Evolutionary conservation across 1,140 invertebrate genomes (phyloP).

Genomic region (Anastrepha ludens): DNA sequence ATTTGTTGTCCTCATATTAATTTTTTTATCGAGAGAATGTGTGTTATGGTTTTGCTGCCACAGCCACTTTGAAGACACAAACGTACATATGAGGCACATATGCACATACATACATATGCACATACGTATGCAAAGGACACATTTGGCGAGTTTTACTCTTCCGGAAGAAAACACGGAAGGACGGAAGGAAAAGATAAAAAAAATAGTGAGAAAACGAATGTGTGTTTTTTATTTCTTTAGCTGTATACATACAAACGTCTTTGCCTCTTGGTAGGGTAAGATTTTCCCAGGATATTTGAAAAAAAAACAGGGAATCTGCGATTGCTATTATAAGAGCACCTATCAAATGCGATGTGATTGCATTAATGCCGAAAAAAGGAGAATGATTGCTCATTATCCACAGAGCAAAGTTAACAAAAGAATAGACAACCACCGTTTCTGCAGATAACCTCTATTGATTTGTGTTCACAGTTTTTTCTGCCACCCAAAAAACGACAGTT

Average conservation of each 20-base stretch:
- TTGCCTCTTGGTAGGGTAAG: conserved; percentile 64
- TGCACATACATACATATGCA: not conserved
- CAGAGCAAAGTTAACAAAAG: conserved; percentile 41
- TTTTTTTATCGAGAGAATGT: conserved; percentile 55
- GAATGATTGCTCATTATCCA: conserved; percentile 56
- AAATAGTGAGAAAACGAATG: conserved; percentile 61
- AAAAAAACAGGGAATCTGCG: conserved; percentile 10
- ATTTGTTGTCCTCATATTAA: conserved; percentile 55
- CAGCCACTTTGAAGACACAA: not conserved
- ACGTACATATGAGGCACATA: not conserved
- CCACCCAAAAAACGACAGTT: conserved; percentile 21
- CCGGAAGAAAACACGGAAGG: conserved; percentile 44
- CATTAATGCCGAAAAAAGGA: conserved; percentile 25
- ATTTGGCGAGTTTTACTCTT: not conserved
- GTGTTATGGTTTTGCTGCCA: conserved; percentile 57
- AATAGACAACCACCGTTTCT: not conserved
- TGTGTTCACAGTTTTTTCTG: conserved; percentile 24
- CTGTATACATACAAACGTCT: not conserved
- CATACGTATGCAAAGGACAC: not conserved
- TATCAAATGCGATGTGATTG: conserved; percentile 35
- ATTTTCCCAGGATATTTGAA: conserved; percentile 71
- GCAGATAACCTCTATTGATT: conserved; percentile 16
- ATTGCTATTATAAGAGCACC: conserved; percentile 49
- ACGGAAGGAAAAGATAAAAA: conserved; percentile 61
- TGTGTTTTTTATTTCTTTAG: conserved; percentile 56